Conservation (phyloP, 2,888 invertebrate genomes). For the Seira musarum region DNA sequence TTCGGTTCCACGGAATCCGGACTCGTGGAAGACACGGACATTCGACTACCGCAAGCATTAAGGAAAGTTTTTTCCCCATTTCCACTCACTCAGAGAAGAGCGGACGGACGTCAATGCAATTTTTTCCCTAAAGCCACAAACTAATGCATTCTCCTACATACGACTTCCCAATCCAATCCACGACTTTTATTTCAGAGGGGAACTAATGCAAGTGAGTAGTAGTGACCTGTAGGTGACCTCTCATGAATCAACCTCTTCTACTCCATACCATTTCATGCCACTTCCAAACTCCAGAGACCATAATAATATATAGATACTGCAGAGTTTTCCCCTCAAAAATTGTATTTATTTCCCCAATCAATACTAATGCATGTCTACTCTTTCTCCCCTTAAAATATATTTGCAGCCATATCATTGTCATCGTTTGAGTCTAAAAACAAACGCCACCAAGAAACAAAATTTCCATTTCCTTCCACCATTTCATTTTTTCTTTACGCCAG, state of each 20-base stretch:
- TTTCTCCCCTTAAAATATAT: conserved; percentile 2
- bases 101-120: too few species aligned
- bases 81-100: background rate
- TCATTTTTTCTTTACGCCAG: too few species aligned
- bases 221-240: conserved; percentile 68
- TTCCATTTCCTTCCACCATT: conserved; percentile 34
- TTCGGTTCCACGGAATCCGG: too few species aligned
- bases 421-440: background rate
- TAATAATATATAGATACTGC: background rate
- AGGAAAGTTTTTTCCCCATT: background rate
- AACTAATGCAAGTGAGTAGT: conserved; percentile 45
- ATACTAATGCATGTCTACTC: conserved; percentile 44
- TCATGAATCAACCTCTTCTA: conserved; percentile 69
- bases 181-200: conserved; percentile 16
- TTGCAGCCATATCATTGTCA: background rate
- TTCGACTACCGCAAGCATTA: background rate
- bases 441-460: conserved; percentile 9
- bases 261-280: conserved; percentile 6
- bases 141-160: background rate
- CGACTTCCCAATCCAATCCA: conserved; percentile 1
- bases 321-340: background rate
- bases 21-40: too few species aligned
- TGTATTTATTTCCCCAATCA: conserved; percentile 49
- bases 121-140: background rate
- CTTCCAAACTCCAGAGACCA: conserved; percentile 9